Conservation (phyloP, 1,140 invertebrate genomes). For the Adelges cooleyi region DNA sequence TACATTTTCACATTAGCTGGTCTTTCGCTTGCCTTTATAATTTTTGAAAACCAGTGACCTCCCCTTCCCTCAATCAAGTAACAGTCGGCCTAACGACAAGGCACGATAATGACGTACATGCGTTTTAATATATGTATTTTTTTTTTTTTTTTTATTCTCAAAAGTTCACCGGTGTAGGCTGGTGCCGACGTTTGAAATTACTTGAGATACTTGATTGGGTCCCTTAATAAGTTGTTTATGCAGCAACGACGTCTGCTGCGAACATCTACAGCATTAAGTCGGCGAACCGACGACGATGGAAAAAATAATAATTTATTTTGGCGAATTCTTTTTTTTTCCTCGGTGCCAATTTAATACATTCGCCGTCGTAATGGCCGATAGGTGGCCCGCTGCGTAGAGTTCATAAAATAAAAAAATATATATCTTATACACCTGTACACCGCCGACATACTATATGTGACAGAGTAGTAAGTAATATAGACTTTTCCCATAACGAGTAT, state of each 20-base stretch:
- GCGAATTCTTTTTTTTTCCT: neutral
- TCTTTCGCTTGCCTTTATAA: too few species aligned
- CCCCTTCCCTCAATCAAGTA: too few species aligned
- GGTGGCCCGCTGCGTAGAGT: neutral
- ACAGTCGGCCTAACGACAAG: too few species aligned
- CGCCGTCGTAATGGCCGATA: neutral
- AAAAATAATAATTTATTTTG: slow-evolving; percentile 14
- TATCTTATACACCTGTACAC: too few species aligned
- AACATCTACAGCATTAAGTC: slow-evolving; percentile 7
- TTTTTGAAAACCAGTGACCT: too few species aligned
- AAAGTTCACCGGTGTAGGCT: too few species aligned
- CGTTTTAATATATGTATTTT: too few species aligned
- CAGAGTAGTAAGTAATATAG: neutral
- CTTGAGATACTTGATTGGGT: slow-evolving; percentile 7
- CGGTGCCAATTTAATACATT: neutral
- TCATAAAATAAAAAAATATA: too few species aligned
- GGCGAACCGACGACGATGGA: neutral
- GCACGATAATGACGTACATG: too few species aligned
- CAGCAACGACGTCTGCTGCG: slow-evolving; percentile 3
- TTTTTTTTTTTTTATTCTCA: too few species aligned
- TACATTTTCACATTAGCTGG: too few species aligned
- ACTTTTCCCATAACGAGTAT: neutral
- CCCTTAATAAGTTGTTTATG: slow-evolving; percentile 7
- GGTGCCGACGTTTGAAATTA: neutral
- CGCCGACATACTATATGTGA: too few species aligned